phyloP scores from a whole-genome alignment of 2,113 vertebrate species.

The Tursiops truncatus region DNA sequence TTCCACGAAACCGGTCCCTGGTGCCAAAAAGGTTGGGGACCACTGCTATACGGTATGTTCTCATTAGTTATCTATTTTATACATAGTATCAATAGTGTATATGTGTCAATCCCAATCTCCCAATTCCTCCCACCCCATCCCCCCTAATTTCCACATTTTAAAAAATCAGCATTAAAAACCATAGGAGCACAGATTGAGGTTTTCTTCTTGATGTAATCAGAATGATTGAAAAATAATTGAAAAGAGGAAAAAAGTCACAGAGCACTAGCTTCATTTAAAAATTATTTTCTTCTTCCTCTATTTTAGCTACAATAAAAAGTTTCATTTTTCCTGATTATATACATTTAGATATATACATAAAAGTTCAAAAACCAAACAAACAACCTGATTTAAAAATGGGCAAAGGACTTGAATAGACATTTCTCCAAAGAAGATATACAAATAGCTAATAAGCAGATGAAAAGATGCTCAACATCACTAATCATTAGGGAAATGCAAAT shows the following conservation, averaged over 20 bases:
- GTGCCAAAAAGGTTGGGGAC: too few relatives aligned
- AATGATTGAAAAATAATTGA: conserved; percentile 28
- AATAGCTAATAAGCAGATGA: neutral
- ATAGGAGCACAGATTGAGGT: neutral
- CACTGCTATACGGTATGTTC: too few relatives aligned
- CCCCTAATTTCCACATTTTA: neutral
- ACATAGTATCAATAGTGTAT: too few relatives aligned
- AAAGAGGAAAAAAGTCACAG: neutral
- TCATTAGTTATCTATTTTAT: too few relatives aligned
- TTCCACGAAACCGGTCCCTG: too few relatives aligned
- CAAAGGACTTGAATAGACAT: neutral
- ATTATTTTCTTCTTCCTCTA: neutral
- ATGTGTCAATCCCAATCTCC: too few relatives aligned
- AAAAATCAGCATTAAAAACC: neutral
- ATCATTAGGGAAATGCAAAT: neutral
- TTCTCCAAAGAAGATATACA: neutral
- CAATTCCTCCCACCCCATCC: too few relatives aligned
- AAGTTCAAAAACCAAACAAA: neutral
- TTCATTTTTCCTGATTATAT: neutral
- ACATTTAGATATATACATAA: neutral
- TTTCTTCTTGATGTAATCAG: conserved; percentile 41
- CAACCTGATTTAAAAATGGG: neutral
- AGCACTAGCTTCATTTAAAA: neutral
- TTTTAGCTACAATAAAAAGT: neutral
- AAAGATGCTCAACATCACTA: neutral